phyloP scores from a whole-genome alignment of 2,113 vertebrate genomes.

The Panthera uncia region DNA sequence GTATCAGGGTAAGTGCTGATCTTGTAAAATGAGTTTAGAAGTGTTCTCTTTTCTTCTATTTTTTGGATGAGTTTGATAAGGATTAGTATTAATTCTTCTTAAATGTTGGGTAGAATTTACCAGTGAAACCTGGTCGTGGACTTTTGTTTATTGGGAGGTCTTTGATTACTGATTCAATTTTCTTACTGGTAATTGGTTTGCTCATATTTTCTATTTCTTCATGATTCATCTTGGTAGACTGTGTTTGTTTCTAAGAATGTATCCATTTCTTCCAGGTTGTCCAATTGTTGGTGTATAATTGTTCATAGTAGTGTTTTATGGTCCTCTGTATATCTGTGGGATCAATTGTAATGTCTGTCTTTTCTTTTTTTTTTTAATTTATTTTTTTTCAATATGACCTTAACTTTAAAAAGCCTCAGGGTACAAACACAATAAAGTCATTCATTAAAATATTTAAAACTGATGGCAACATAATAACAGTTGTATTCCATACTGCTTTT shows the following conservation, averaged over 20 bases:
- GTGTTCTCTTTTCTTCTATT: too few species aligned
- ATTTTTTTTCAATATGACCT: background rate
- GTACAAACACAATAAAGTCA: slow-evolving; percentile 25
- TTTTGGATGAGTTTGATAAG: too few species aligned
- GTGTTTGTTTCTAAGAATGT: background rate
- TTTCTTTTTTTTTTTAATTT: background rate
- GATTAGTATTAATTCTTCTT: background rate
- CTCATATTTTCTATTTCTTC: background rate
- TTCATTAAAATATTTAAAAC: slow-evolving; percentile 56
- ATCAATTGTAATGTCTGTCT: background rate
- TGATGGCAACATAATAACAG: background rate
- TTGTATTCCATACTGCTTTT: slow-evolving; percentile 1
- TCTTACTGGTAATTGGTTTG: background rate
- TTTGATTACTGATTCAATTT: too few species aligned
- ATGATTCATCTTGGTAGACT: background rate
- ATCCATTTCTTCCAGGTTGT: too few species aligned
- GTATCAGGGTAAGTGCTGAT: too few species aligned
- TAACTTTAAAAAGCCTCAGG: background rate
- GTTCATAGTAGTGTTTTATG: background rate
- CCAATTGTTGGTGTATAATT: background rate
- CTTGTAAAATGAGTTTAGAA: background rate
- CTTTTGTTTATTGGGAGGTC: too few species aligned
- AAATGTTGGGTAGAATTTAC: background rate
- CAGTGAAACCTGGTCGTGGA: background rate
- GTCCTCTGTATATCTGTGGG: background rate